Conservation (phyloP, 2,888 invertebrate species). For the Dermolepida albohirtum region DNA sequence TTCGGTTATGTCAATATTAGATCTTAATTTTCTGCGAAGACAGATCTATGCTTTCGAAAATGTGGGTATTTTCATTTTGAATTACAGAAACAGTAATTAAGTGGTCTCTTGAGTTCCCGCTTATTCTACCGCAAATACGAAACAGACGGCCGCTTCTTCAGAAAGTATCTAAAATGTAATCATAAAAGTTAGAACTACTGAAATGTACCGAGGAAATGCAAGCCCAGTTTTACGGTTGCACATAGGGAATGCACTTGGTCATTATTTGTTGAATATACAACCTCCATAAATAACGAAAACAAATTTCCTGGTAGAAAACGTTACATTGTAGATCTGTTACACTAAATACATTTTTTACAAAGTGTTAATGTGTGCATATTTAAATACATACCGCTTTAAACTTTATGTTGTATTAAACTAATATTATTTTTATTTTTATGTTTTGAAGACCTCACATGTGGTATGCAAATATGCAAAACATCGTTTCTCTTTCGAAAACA, state of each 20-base stretch:
- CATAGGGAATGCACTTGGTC: constrained; percentile 12
- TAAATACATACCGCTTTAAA: no score
- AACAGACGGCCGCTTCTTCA: not conserved
- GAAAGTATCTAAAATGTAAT: constrained; percentile 13
- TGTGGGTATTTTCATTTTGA: not conserved
- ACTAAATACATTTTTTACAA: no score
- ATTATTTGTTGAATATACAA: constrained; percentile 17
- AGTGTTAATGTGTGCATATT: no score
- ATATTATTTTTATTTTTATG: no score
- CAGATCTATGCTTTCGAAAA: no score
- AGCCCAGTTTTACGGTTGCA: constrained; percentile 19
- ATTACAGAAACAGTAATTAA: constrained; percentile 4
- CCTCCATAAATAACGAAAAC: constrained; percentile 23
- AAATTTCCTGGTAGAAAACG: constrained; percentile 16
- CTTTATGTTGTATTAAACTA: no score
- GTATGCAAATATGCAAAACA: no score
- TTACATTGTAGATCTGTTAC: no score
- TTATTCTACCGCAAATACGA: not conserved
- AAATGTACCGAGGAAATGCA: constrained; percentile 19
- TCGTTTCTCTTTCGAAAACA: no score
- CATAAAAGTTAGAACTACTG: constrained; percentile 28
- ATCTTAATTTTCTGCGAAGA: no score
- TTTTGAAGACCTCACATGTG: no score
- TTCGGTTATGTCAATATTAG: no score
- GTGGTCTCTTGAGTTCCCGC: not conserved